phyloP scores from a whole-genome alignment of 2,113 vertebrate species.

The Ascaphus truei region DNA sequence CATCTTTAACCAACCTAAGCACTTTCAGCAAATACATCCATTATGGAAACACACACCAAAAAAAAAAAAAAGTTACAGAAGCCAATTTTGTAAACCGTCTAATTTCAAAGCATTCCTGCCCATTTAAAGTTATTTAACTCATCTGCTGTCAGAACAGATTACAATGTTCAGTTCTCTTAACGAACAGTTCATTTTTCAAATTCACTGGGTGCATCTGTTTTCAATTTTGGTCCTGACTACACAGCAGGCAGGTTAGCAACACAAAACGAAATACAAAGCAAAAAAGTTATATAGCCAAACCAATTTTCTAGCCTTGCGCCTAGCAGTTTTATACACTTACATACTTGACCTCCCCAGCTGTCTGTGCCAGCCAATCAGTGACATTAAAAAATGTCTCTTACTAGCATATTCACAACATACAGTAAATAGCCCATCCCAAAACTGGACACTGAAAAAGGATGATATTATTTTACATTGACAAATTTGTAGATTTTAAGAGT shows the following conservation, averaged over 20 bases:
- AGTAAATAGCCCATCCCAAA: too few relatives aligned
- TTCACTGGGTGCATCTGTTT: slow-evolving; percentile 22
- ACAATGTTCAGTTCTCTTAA: slow-evolving; percentile 20
- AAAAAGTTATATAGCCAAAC: neutral
- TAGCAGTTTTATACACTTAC: slow-evolving; percentile 4
- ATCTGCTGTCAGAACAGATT: slow-evolving; percentile 21
- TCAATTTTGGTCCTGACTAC: slow-evolving; percentile 16
- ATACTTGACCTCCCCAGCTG: neutral
- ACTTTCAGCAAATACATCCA: neutral
- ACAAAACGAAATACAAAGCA: slow-evolving; percentile 2
- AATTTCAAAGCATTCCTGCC: slow-evolving; percentile 30
- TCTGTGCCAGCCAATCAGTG: neutral
- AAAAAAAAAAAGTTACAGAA: slow-evolving; percentile 11
- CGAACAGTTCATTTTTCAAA: slow-evolving; percentile 5
- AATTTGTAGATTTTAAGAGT: too few relatives aligned
- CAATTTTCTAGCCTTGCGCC: neutral
- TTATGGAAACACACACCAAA: slow-evolving; percentile 6
- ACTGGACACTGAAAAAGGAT: too few relatives aligned
- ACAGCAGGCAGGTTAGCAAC: slow-evolving; percentile 31
- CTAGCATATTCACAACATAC: too few relatives aligned
- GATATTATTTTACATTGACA: too few relatives aligned
- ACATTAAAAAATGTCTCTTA: too few relatives aligned
- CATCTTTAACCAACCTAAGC: neutral
- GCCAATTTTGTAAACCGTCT: neutral
- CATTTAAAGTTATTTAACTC: slow-evolving; percentile 20